Percentiles rank a stretch among this genome's conserved stretches.
Evolutionary conservation across 37 sponge, comb jelly and placozoan species (phyloP).

Genomic region (Amphimedon queenslandica): DNA sequence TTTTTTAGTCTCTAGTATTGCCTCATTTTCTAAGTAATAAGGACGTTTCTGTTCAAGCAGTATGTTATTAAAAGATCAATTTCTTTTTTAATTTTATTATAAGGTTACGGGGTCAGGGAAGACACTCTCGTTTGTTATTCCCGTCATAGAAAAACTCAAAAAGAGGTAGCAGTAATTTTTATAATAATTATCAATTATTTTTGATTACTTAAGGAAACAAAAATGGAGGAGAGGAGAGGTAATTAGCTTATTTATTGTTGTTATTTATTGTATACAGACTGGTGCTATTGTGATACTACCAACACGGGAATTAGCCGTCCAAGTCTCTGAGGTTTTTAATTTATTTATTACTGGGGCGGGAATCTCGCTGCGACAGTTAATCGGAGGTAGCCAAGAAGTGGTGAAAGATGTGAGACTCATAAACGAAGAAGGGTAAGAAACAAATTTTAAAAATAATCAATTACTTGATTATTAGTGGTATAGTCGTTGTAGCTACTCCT

Average conservation of each 20-base stretch:
- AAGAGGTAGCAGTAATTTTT: neutral
- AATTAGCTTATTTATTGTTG: neutral
- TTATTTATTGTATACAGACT: slow-evolving; percentile 9
- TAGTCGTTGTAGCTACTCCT: slow-evolving; percentile 74
- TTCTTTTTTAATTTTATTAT: neutral
- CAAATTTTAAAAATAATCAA: neutral
- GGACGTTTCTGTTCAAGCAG: slow-evolving; percentile 96
- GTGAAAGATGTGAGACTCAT: slow-evolving; percentile 17
- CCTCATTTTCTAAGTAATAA: slow-evolving; percentile 84
- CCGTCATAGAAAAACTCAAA: slow-evolving; percentile 73
- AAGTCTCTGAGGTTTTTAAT: slow-evolving; percentile 71
- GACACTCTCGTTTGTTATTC: slow-evolving; percentile 95
- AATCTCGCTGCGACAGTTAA: slow-evolving; percentile 28
- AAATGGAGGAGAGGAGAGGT: neutral
- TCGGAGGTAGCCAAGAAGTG: slow-evolving; percentile 79
- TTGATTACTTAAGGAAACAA: neutral
- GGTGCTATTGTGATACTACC: slow-evolving; percentile 80
- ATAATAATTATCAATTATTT: neutral
- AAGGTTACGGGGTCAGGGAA: slow-evolving; percentile 94
- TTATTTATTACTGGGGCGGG: slow-evolving; percentile 43
- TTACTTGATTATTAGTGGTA: slow-evolving; percentile 18
- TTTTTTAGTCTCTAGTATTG: slow-evolving; percentile 62
- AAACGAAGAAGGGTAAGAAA: slow-evolving; percentile 15
- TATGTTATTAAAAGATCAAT: slow-evolving; percentile 12
- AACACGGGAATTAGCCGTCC: slow-evolving; percentile 92